These are phyloP conservation scores for Asbolus verrucosus DNA, from an alignment of 1,140 invertebrate species.

Conservation along the genomic window DNA sequence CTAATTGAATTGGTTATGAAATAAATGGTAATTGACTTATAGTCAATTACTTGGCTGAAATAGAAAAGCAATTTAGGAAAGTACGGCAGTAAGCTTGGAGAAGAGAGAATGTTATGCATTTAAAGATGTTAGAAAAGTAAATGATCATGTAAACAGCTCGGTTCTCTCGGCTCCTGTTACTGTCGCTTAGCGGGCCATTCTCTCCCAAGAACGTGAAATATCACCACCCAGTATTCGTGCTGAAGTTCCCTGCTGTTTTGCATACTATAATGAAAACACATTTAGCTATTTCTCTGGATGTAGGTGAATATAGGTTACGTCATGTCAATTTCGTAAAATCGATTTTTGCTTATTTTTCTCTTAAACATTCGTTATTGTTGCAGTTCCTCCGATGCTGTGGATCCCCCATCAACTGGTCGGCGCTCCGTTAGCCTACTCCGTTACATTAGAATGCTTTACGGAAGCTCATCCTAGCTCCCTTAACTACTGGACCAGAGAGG, in stretches of 20 bases:
- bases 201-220: conserved; percentile 52
- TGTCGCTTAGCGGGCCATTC: conserved; percentile 46
- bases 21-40: conserved; percentile 37
- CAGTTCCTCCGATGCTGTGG: conserved; percentile 91
- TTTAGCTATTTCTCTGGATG: conserved; percentile 55
- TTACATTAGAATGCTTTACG: conserved; percentile 88
- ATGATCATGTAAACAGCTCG: conserved; percentile 57
- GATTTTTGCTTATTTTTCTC: conserved; percentile 22
- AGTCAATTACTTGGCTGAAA: conserved; percentile 43
- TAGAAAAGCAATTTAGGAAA: conserved; percentile 51
- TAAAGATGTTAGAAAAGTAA: conserved; percentile 58
- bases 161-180: conserved; percentile 45
- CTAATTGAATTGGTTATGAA: conserved; percentile 39
- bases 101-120: conserved; percentile 55
- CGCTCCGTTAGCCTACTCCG: conserved; percentile 81
- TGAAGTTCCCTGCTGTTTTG: conserved; percentile 56
- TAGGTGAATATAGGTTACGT: conserved; percentile 30
- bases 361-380: conserved; percentile 60
- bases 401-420: conserved; percentile 92
- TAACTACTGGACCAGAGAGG: conserved; percentile 91
- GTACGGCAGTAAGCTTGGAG: conserved; percentile 49
- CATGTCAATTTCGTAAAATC: conserved; percentile 23
- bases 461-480: conserved; percentile 91
- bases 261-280: conserved; percentile 62
- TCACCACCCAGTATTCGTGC: conserved; percentile 45